phyloP scores from a whole-genome alignment of 1,140 invertebrate genomes.

The Heliconius eleuchia region DNA sequence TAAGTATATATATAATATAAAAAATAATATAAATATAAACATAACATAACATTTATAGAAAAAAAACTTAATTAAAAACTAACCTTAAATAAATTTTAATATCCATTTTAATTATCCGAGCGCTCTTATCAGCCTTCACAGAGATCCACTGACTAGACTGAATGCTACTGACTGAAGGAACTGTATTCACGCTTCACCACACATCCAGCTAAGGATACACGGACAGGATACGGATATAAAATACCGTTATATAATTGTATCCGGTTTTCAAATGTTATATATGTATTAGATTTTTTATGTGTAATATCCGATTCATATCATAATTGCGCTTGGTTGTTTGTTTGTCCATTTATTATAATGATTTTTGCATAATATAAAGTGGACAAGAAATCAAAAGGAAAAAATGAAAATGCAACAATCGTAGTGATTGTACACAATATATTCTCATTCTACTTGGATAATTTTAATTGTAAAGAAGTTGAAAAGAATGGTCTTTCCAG shows the following conservation, averaged over 20 bases:
- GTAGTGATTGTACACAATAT: no score
- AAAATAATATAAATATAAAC: no score
- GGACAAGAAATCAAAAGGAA: no score
- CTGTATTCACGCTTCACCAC: neutral
- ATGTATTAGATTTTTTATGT: constrained; percentile 4
- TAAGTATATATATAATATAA: no score
- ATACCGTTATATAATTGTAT: constrained; percentile 5
- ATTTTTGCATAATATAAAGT: no score
- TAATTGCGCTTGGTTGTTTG: neutral
- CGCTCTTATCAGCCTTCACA: neutral
- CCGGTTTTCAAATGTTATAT: constrained; percentile 12
- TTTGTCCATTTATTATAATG: neutral
- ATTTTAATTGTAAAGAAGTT: no score
- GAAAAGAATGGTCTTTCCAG: no score
- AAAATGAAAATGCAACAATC: no score
- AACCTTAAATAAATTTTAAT: neutral
- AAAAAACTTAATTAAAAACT: neutral
- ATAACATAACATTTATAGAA: no score
- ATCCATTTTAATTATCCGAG: neutral
- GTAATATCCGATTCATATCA: neutral
- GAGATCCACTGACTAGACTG: neutral
- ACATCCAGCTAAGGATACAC: neutral
- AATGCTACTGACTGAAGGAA: neutral
- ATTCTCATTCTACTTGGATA: no score
- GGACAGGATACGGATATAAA: constrained; percentile 1